Evolutionary conservation across 2,888 invertebrate genomes (phyloP), one percentile per base, ranked within the genome.

Genomic region (Stenotaenia linearis): DNA sequence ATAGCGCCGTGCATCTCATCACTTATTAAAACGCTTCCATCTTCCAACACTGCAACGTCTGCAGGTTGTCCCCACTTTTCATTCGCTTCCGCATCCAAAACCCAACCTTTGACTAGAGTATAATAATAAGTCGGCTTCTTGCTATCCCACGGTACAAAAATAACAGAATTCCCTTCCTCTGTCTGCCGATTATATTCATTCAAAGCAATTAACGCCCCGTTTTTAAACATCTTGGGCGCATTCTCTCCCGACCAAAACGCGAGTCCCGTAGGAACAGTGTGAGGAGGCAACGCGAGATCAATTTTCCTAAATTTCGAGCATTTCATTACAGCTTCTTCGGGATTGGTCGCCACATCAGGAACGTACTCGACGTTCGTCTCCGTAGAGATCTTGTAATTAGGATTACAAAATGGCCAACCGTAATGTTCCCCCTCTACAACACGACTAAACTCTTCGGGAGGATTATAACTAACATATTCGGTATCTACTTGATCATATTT

Each of bases 371-470:
- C n/a, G 30, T 35, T 77, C n/a, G 30, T 7, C 18, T 35, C 12
- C 7, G 5, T 30, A n/a, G 37, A 23, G 3, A 77, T 32, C 32
- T 32, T 4, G 9, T 4, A 4, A 32, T 32, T 25, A 4, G 78
- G 28, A 61, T 28, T 25, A 28, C 78, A 78, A 61, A 10, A 78
- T 10, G 78, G 78, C 78, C 78, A 78, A 9, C 78, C 78, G 18
- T 10, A 78, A 35, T 78, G 9, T 10, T n/a, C 23, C 15, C 78
- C 78, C 9, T 78, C 30, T 2, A n/a, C 21, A 9, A 78, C 21
- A 4, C 12, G 78, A 6, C 5, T 30, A 18, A 78, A 61, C 7
- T 23, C 18, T 61, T 78, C 78, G 6, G 61, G 30, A 9, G 78
- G 78, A 61, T 56, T 23, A 12, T 78, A 15, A 56, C 9, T 23